Conservation (phyloP, 23 tunicate species). For the Styela clava region DNA sequence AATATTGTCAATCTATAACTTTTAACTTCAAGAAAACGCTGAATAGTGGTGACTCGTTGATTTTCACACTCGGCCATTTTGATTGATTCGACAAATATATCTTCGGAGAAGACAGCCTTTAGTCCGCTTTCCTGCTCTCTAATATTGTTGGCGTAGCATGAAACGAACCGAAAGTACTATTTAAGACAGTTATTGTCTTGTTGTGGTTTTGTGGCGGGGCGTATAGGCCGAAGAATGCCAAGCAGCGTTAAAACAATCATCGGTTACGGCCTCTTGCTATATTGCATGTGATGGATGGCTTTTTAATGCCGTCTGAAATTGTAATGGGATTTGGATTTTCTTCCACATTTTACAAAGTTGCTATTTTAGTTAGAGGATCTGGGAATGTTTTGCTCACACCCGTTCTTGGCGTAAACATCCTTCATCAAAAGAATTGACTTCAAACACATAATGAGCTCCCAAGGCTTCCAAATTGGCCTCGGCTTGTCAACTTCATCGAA, state of each 20-base stretch:
- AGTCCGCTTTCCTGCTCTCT: not conserved
- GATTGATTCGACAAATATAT: not conserved
- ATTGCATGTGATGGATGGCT: constrained; percentile 34
- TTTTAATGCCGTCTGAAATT: constrained; percentile 31
- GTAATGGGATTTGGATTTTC: constrained; percentile 24
- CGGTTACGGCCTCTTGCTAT: not conserved
- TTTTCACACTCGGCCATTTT: not conserved
- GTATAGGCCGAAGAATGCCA: not conserved
- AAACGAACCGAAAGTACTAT: constrained; percentile 3
- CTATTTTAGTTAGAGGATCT: too few species aligned
- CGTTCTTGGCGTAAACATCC: too few species aligned
- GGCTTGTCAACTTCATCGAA: too few species aligned
- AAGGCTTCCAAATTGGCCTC: too few species aligned
- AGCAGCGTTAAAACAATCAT: not conserved
- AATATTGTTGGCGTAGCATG: not conserved
- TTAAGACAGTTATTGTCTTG: constrained; percentile 4
- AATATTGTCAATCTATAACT: too few species aligned
- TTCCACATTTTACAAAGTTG: too few species aligned
- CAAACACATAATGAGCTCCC: too few species aligned
- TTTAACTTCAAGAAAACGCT: too few species aligned
- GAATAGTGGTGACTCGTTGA: too few species aligned
- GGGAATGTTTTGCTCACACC: too few species aligned
- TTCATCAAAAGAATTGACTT: too few species aligned
- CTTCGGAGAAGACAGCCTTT: not conserved
- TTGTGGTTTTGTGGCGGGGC: not conserved